Conservation (phyloP, 2,888 invertebrate species). For the Onchidella celtica region DNA sequence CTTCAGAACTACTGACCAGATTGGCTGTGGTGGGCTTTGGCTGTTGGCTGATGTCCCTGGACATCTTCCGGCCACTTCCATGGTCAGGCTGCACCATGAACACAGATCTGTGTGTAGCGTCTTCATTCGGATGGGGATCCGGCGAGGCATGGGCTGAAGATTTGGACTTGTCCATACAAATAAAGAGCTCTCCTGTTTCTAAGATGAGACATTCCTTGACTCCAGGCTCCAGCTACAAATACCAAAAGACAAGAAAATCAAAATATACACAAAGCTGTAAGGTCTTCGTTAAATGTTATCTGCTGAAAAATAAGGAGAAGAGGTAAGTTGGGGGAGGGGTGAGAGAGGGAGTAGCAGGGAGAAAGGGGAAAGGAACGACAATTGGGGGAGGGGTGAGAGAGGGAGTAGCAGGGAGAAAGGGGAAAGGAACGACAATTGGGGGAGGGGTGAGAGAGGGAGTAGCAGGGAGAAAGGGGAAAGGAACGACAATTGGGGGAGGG, state of each 20-base stretch:
- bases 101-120: background rate
- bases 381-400: too few species aligned
- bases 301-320: background rate
- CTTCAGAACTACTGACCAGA: background rate
- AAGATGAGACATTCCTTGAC: conserved; percentile 63
- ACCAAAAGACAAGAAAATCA: conserved; percentile 1
- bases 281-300: too few species aligned
- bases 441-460: too few species aligned
- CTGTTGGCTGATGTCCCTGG: background rate
- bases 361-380: too few species aligned
- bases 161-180: conserved; percentile 43
- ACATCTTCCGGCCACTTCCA: background rate
- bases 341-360: background rate
- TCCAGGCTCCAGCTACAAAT: conserved; percentile 54
- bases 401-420: too few species aligned
- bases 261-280: too few species aligned
- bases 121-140: background rate
- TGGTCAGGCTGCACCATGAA: background rate
- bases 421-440: too few species aligned
- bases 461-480: too few species aligned
- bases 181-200: conserved; percentile 62
- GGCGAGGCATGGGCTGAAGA: background rate
- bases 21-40: background rate
- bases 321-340: too few species aligned
- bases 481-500: too few species aligned